Conservation (phyloP, 2,888 invertebrate species). For the Nemapogon koenigi region DNA sequence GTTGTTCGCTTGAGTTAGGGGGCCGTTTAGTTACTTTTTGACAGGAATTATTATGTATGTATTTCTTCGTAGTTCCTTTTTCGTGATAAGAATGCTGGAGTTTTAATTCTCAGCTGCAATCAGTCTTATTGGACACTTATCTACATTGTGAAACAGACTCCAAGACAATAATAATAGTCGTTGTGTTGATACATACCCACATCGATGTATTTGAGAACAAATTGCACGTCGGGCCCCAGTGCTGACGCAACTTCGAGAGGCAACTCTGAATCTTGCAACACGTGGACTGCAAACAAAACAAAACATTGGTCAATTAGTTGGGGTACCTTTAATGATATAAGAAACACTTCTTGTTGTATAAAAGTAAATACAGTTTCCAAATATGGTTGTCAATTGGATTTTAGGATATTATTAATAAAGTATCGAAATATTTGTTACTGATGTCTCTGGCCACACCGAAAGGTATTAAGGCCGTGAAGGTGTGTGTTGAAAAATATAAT, state of each 20-base stretch:
- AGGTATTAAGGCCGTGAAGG: too few species aligned
- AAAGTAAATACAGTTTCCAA: too few species aligned
- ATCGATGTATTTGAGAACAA: constrained; percentile 65
- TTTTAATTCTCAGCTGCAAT: neutral
- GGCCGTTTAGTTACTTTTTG: too few species aligned
- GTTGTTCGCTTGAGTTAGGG: too few species aligned
- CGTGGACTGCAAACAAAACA: constrained; percentile 53
- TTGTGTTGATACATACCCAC: constrained; percentile 37
- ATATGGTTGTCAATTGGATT: too few species aligned
- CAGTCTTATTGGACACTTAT: neutral
- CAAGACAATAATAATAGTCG: neutral
- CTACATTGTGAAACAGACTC: neutral
- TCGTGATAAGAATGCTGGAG: neutral
- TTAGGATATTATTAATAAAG: too few species aligned
- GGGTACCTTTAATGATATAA: too few species aligned
- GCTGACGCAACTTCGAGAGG: constrained; percentile 69
- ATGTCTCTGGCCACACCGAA: too few species aligned
- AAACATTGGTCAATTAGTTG: neutral
- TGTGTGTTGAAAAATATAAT: too few species aligned
- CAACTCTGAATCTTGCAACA: constrained; percentile 64
- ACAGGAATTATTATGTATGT: neutral
- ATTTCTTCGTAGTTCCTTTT: neutral
- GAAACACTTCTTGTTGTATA: too few species aligned
- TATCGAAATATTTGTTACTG: too few species aligned
- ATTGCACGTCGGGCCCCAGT: constrained; percentile 63